Percentiles rank a stretch among this genome's conserved stretches.
These are phyloP conservation scores for Mellivora capensis DNA, from an alignment of 2,113 vertebrate genomes.

Conservation along the genomic window DNA sequence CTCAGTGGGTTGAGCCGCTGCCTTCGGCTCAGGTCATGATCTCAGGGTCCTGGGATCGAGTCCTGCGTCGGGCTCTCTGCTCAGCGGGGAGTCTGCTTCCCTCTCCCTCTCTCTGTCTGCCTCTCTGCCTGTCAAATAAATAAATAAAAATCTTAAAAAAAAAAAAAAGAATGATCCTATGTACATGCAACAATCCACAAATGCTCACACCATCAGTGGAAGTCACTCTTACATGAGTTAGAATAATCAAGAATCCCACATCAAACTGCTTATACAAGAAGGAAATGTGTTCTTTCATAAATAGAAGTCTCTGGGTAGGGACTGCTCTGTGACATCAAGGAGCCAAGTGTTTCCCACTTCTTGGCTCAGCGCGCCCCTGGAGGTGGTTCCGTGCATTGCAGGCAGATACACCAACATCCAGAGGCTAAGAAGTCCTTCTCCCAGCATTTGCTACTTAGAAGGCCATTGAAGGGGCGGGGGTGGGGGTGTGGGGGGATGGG, in stretches of 20 bases:
- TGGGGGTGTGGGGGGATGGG: too few species aligned
- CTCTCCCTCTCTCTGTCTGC: too few species aligned
- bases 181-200: not conserved
- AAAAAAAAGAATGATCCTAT: not conserved
- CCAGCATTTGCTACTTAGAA: not conserved
- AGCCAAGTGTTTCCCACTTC: not conserved
- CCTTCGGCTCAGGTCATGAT: too few species aligned
- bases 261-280: not conserved
- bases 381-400: rapidly evolving
- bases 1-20: too few species aligned
- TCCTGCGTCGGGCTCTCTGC: too few species aligned
- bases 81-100: too few species aligned
- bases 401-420: not conserved
- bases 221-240: not conserved
- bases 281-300: not conserved
- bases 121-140: too few species aligned
- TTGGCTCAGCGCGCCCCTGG: rapidly evolving
- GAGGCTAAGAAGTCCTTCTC: not conserved
- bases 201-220: not conserved
- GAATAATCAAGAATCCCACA: not conserved
- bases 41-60: too few species aligned
- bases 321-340: not conserved
- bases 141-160: too few species aligned
- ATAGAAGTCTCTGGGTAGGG: not conserved
- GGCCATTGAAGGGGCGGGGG: too few species aligned